Percentiles rank a stretch among this genome's conserved stretches.
These are phyloP conservation scores for Sebastes minor DNA, from an alignment of 2,797 vertebrate genomes.

Conservation along the genomic window DNA sequence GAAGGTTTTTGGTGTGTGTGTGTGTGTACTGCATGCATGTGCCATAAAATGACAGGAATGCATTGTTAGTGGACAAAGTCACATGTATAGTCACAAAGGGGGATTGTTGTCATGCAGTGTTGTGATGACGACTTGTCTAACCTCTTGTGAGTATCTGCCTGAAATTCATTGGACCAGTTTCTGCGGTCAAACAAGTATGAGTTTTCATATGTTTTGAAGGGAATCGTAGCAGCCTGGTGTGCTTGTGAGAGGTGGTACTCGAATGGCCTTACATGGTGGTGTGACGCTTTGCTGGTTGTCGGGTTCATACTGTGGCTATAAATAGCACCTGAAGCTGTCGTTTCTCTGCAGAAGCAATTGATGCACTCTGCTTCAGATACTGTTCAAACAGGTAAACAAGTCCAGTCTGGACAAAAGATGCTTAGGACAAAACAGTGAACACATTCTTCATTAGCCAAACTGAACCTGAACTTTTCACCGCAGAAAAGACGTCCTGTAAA, in stretches of 20 bases:
- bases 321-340: constrained; percentile 3
- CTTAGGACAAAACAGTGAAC: not conserved
- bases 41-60: constrained; percentile 31
- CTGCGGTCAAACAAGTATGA: constrained; percentile 11
- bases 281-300: not conserved
- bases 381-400: not conserved
- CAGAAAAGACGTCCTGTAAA: not conserved
- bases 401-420: not conserved
- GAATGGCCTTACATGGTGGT: constrained; percentile 22
- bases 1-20: not conserved
- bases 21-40: not conserved
- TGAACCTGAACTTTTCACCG: not conserved
- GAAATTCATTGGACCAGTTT: not conserved
- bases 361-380: not conserved
- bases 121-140: not conserved
- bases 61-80: constrained; percentile 22
- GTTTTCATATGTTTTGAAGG: not conserved
- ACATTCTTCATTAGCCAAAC: not conserved
- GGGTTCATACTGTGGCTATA: constrained; percentile 3
- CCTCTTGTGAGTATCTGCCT: not conserved
- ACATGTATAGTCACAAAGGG: constrained; percentile 18
- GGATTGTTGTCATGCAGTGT: constrained; percentile 13
- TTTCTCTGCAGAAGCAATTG: not conserved
- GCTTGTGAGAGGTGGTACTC: not conserved
- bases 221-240: not conserved